Conservation (phyloP, 1,140 invertebrate genomes). For the Chrysomallon squamiferum region DNA sequence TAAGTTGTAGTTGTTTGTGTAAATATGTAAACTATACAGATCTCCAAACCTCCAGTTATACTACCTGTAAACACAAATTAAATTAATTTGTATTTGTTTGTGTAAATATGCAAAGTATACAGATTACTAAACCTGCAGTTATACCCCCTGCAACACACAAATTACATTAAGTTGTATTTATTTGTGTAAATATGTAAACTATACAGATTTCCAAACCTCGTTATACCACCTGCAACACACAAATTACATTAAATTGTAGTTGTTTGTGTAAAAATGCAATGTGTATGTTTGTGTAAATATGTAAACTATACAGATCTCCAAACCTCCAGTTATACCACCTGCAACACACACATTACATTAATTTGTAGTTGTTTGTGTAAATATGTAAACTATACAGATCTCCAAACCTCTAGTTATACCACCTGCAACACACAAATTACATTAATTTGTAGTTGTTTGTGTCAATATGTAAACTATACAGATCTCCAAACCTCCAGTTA, state of each 20-base stretch:
- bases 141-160: slow-evolving; percentile 70
- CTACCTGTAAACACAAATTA: slow-evolving; percentile 76
- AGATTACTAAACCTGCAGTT: slow-evolving; percentile 97
- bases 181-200: no score
- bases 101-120: no score
- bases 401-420: no score
- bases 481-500: slow-evolving; percentile 96
- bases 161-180: no score
- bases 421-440: slow-evolving; percentile 65
- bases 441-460: not conserved
- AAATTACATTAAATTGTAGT: no score
- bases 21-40: no score
- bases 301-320: slow-evolving; percentile 99
- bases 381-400: no score
- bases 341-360: slow-evolving; percentile 17
- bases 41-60: slow-evolving; percentile 94
- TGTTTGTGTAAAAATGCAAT: not conserved
- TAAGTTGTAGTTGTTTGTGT: no score
- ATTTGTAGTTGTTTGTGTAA: no score
- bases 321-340: slow-evolving; percentile 90
- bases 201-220: no score
- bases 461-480: slow-evolving; percentile 86
- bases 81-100: no score
- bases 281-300: no score
- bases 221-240: slow-evolving; percentile 76